phyloP scores from a whole-genome alignment of 2,888 invertebrate genomes.

The Sarcophaga subvicina region DNA sequence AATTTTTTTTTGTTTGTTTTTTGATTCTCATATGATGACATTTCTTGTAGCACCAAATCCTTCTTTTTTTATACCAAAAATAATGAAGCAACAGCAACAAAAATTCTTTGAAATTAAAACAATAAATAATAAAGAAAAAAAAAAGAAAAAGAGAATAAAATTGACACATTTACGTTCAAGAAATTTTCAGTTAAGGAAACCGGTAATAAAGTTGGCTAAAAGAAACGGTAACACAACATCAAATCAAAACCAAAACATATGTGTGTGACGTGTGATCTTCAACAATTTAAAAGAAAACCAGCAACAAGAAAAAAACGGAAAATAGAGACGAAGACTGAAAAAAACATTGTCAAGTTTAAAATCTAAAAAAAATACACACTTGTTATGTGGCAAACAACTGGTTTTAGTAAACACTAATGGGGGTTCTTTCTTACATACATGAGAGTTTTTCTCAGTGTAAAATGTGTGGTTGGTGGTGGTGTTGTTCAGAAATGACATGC shows the following conservation, averaged over 20 bases:
- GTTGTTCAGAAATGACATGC: slow-evolving; percentile 38
- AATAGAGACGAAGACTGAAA: not conserved
- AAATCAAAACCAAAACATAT: slow-evolving; percentile 16
- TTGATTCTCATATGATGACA: not conserved
- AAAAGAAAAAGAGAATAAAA: slow-evolving; percentile 7
- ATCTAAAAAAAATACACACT: not conserved
- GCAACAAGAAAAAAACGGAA: not conserved
- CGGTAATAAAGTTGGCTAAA: slow-evolving; percentile 31
- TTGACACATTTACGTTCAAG: slow-evolving; percentile 49
- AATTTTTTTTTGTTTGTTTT: not conserved
- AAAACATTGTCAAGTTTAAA: slow-evolving; percentile 34
- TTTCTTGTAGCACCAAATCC: not conserved
- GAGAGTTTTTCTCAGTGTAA: not conserved
- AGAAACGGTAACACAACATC: slow-evolving; percentile 15
- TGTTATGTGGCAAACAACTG: slow-evolving; percentile 16
- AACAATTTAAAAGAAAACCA: slow-evolving; percentile 22
- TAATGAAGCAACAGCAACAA: not conserved
- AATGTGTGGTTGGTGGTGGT: slow-evolving; percentile 1
- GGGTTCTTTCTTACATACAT: too few relatives aligned
- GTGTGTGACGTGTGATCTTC: not conserved
- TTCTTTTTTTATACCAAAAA: slow-evolving; percentile 2
- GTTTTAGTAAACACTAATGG: not conserved
- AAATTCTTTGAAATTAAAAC: slow-evolving; percentile 15
- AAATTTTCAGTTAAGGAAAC: slow-evolving; percentile 25
- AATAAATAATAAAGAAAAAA: slow-evolving; percentile 16